These are phyloP conservation scores for Incurvaria masculella DNA, from an alignment of 2,888 invertebrate genomes.

Conservation along the genomic window DNA sequence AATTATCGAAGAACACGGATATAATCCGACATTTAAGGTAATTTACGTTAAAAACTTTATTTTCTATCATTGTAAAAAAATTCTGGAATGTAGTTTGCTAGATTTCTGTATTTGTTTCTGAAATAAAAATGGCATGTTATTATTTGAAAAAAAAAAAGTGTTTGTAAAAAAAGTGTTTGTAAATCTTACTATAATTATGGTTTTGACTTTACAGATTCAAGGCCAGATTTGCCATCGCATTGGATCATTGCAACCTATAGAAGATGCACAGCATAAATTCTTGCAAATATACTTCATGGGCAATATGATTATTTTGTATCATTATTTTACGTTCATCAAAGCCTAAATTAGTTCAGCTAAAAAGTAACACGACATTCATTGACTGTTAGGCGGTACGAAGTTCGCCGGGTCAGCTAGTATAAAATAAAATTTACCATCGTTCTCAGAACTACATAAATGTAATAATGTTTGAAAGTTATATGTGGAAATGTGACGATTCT, in stretches of 20 bases:
- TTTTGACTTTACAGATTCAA: constrained; percentile 1
- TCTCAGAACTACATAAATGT: no score
- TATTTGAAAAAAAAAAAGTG: neutral
- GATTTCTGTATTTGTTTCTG: neutral
- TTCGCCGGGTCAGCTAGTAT: no score
- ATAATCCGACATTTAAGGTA: constrained; percentile 1
- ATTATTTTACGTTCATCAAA: no score
- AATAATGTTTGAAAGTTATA: no score
- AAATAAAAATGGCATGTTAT: neutral
- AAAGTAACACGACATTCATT: no score
- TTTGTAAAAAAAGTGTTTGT: neutral
- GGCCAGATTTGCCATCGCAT: constrained; percentile 1
- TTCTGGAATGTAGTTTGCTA: constrained; percentile 1
- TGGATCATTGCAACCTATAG: neutral
- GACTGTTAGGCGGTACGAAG: no score
- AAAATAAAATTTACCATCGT: no score
- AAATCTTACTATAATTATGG: neutral
- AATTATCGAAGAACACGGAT: constrained; percentile 1
- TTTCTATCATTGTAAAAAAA: neutral
- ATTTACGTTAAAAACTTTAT: neutral
- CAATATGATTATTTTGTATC: no score
- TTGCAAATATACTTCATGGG: neutral
- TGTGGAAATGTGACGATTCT: no score
- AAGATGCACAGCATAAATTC: neutral
- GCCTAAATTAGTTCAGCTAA: no score